Evolutionary conservation across 1,140 invertebrate species (phyloP).

Genomic region (Nasonia giraulti): DNA sequence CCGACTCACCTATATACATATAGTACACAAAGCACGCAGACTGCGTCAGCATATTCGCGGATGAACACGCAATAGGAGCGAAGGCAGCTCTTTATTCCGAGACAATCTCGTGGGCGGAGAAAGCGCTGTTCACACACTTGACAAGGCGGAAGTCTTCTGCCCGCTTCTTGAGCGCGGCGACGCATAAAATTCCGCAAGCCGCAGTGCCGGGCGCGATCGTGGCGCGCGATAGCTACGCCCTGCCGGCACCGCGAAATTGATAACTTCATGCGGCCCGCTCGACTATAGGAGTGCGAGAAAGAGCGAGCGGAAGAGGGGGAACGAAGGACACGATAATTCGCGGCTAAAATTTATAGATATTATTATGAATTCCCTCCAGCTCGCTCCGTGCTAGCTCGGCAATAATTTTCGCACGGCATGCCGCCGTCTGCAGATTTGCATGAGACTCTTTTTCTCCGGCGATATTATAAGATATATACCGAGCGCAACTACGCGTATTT

Average conservation of each 20-base stretch:
- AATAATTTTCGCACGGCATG: conserved; percentile 25
- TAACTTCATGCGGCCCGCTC: conserved; percentile 19
- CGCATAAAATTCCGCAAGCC: conserved; percentile 40
- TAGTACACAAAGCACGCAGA: too few relatives aligned
- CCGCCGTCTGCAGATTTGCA: not conserved
- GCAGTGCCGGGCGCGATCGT: not conserved
- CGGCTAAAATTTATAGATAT: conserved; percentile 44
- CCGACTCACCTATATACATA: too few relatives aligned
- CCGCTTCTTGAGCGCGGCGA: not conserved
- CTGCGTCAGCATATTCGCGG: not conserved
- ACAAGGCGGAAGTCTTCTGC: conserved; percentile 17
- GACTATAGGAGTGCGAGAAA: not conserved
- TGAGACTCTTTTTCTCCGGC: not conserved
- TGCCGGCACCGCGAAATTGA: conserved; percentile 20
- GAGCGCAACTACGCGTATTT: not conserved
- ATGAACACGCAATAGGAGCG: too few relatives aligned
- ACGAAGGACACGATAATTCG: conserved; percentile 33
- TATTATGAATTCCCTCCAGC: conserved; percentile 36
- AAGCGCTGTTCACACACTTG: conserved; percentile 2
- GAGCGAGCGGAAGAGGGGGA: not conserved
- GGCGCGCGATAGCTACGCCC: conserved; percentile 1
- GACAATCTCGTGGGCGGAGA: not conserved
- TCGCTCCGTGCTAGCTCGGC: conserved; percentile 18
- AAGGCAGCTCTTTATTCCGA: not conserved
- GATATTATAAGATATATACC: not conserved